phyloP scores from a whole-genome alignment of 2,113 vertebrate species.

The Melierax canorus region DNA sequence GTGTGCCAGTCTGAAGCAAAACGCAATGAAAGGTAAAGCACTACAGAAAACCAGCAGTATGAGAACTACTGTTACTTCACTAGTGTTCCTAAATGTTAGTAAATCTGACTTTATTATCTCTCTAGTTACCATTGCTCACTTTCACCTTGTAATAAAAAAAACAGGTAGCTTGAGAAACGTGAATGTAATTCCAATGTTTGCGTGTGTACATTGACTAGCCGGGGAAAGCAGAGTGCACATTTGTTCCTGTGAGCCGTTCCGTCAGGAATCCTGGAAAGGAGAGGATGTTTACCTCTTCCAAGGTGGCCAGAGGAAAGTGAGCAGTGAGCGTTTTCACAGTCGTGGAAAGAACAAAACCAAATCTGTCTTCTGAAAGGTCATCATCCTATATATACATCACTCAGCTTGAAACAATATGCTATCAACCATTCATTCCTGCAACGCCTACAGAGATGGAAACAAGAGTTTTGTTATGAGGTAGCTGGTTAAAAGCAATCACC shows the following conservation, averaged over 20 bases:
- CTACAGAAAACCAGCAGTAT: not conserved
- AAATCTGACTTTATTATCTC: not conserved
- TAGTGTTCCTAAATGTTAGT: not conserved
- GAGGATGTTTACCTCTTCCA: not conserved
- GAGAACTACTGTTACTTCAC: not conserved
- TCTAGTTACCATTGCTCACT: not conserved
- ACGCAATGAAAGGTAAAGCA: not conserved
- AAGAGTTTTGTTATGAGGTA: not conserved
- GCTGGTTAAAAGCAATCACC: not conserved
- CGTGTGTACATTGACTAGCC: not conserved
- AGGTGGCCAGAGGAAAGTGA: not conserved
- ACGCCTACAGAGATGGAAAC: not conserved
- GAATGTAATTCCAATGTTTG: not conserved
- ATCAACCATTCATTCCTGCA: not conserved
- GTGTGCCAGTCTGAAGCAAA: not conserved
- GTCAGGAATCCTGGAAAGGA: not conserved
- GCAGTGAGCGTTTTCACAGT: not conserved
- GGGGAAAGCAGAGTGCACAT: fast-evolving
- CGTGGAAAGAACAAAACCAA: not conserved
- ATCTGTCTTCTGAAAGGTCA: not conserved
- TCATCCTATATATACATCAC: not conserved
- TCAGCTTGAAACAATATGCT: not conserved
- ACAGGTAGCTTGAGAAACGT: not conserved
- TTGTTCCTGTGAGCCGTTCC: not conserved
- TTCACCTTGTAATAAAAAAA: not conserved